A percentile compares a stretch with the other conserved stretches of the same genome.
Evolutionary conservation across 2,888 invertebrate species (phyloP).

Genomic region (Chesias legatella): DNA sequence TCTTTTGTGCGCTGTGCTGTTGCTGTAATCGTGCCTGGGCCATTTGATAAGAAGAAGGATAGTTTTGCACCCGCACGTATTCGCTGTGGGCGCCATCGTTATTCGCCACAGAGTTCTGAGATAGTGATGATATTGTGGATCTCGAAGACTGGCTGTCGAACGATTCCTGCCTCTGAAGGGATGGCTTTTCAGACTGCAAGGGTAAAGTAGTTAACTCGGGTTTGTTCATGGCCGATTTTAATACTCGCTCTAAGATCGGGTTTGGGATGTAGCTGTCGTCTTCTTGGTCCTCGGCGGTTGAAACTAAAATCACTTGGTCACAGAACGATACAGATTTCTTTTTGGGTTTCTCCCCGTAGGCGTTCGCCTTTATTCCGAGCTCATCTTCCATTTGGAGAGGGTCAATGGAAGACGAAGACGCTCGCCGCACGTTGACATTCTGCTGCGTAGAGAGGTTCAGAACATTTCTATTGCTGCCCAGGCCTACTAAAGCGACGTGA

Average conservation of each 20-base stretch:
- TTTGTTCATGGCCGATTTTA: slow-evolving; percentile 90
- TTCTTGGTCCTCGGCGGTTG: slow-evolving; percentile 95
- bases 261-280: slow-evolving; percentile 95
- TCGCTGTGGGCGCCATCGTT: slow-evolving; percentile 59
- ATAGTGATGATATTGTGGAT: slow-evolving; percentile 72
- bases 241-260: slow-evolving; percentile 91
- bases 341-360: slow-evolving; percentile 82
- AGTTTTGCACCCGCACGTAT: slow-evolving; percentile 62
- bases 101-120: slow-evolving; percentile 62
- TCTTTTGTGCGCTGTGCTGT: slow-evolving; percentile 60
- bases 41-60: slow-evolving; percentile 59
- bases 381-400: slow-evolving; percentile 68
- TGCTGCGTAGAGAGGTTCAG: slow-evolving; percentile 67
- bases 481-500: slow-evolving; percentile 64
- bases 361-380: slow-evolving; percentile 56
- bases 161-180: slow-evolving; percentile 72
- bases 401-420: slow-evolving; percentile 68
- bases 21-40: slow-evolving; percentile 59
- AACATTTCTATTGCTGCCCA: slow-evolving; percentile 70
- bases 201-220: slow-evolving; percentile 81
- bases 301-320: slow-evolving; percentile 95
- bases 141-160: slow-evolving; percentile 76
- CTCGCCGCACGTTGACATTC: slow-evolving; percentile 57
- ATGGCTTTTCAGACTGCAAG: slow-evolving; percentile 69
- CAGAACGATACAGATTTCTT: slow-evolving; percentile 98